These are phyloP conservation scores for Pyrocoelia pectoralis DNA, from an alignment of 2,888 invertebrate genomes.

Conservation along the genomic window DNA sequence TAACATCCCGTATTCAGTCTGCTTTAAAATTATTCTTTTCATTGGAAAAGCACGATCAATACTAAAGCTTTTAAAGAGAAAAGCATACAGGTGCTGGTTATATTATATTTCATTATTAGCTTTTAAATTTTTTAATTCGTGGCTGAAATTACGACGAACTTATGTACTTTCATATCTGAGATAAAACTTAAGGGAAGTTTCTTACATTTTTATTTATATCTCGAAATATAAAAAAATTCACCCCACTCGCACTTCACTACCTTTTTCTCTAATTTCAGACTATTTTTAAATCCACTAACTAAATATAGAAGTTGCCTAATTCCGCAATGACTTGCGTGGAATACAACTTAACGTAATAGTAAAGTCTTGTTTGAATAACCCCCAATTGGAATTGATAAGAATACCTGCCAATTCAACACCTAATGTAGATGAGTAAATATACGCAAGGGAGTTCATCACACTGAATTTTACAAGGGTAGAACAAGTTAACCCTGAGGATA, in stretches of 20 bases:
- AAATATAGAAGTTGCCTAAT: not conserved
- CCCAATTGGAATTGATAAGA: not conserved
- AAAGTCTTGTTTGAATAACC: not conserved
- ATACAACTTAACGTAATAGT: not conserved
- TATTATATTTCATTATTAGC: not conserved
- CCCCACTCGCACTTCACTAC: not conserved
- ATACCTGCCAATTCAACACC: not conserved
- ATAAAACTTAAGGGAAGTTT: too few species aligned
- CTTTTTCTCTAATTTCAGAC: not conserved
- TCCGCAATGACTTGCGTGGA: not conserved
- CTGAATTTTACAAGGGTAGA: not conserved
- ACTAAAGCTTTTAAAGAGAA: constrained; percentile 13
- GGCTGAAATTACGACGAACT: too few species aligned
- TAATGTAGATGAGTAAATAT: not conserved
- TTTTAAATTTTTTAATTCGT: too few species aligned
- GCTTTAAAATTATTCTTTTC: constrained; percentile 28
- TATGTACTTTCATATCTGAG: too few species aligned
- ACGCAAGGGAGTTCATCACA: not conserved
- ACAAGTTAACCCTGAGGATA: not conserved
- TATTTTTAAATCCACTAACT: not conserved
- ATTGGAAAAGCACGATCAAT: constrained; percentile 24
- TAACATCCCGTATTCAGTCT: constrained; percentile 23
- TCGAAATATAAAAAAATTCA: not conserved
- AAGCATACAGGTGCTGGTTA: constrained; percentile 12
- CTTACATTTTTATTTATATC: not conserved